Conservation (phyloP, 2,113 vertebrate species). For the Erinaceus europaeus region DNA sequence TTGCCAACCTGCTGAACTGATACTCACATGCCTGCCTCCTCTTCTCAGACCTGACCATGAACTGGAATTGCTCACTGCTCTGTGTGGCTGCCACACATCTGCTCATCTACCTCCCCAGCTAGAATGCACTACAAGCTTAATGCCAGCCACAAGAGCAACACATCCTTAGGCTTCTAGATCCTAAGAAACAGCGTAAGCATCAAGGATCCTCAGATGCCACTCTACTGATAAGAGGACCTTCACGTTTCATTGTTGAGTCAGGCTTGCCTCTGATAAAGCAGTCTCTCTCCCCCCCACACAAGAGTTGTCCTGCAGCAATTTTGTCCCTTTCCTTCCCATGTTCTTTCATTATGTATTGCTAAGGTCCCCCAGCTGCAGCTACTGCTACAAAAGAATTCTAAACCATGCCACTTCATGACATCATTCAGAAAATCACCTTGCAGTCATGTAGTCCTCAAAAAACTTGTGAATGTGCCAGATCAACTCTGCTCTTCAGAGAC, state of each 20-base stretch:
- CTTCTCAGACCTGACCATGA: not conserved
- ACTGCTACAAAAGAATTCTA: not conserved
- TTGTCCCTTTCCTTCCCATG: not conserved
- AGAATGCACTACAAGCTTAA: not conserved
- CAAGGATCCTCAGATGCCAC: not conserved
- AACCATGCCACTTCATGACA: not conserved
- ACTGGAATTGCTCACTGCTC: not conserved
- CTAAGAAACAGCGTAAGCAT: not conserved
- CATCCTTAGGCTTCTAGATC: not conserved
- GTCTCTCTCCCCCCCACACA: not conserved
- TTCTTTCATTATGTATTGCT: not conserved
- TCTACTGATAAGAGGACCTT: not conserved
- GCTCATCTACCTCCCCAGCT: not conserved
- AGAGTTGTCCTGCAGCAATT: not conserved
- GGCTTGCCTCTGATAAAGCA: not conserved
- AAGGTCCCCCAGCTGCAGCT: not conserved
- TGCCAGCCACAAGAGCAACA: not conserved
- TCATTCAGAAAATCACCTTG: not conserved
- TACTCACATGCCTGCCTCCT: rapidly evolving
- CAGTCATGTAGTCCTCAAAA: not conserved
- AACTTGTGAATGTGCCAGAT: not conserved
- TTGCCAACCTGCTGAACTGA: not conserved
- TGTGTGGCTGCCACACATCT: rapidly evolving
- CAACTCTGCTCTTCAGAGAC: not conserved
- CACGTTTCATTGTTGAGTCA: not conserved